A percentile compares a stretch with the other conserved stretches of the same genome.
Conservation (phyloP, 2,888 invertebrate genomes). For the Sepioteuthis lessoniana region DNA sequence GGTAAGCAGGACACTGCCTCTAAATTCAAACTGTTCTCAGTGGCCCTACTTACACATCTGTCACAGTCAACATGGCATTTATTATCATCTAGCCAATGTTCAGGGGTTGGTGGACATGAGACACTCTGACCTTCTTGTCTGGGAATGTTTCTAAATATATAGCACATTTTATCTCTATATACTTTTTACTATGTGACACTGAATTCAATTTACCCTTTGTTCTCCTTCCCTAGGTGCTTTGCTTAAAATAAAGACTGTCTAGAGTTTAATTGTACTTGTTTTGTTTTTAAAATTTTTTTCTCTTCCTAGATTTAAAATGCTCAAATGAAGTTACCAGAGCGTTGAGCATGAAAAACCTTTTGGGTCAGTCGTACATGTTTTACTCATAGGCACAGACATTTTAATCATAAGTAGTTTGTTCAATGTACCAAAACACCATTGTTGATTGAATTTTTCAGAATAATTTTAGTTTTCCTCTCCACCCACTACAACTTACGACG, state of each 20-base stretch:
- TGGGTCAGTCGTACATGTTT: not conserved
- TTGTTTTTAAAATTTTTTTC: too few species aligned
- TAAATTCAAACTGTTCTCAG: not conserved
- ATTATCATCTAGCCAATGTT: constrained; percentile 24
- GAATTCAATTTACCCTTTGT: not conserved
- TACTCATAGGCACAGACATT: not conserved
- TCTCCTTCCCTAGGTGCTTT: not conserved
- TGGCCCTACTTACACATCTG: not conserved
- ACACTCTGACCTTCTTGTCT: not conserved
- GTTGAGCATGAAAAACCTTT: not conserved
- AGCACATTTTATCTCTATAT: not conserved
- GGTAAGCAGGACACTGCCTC: not conserved
- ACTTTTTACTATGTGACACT: constrained; percentile 43
- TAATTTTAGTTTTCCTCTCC: not conserved
- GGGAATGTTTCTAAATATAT: constrained; percentile 35
- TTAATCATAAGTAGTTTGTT: not conserved
- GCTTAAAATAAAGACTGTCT: not conserved
- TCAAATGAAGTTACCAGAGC: not conserved
- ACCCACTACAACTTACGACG: not conserved
- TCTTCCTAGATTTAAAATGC: not conserved
- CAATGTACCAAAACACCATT: not conserved
- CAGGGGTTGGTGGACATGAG: too few species aligned
- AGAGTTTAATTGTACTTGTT: not conserved
- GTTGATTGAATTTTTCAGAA: not conserved
- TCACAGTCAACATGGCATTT: not conserved